Evolutionary conservation across 2,113 vertebrate genomes (phyloP), one percentile per base, ranked within the genome.

Genomic region (Poicephalus meyeri): DNA sequence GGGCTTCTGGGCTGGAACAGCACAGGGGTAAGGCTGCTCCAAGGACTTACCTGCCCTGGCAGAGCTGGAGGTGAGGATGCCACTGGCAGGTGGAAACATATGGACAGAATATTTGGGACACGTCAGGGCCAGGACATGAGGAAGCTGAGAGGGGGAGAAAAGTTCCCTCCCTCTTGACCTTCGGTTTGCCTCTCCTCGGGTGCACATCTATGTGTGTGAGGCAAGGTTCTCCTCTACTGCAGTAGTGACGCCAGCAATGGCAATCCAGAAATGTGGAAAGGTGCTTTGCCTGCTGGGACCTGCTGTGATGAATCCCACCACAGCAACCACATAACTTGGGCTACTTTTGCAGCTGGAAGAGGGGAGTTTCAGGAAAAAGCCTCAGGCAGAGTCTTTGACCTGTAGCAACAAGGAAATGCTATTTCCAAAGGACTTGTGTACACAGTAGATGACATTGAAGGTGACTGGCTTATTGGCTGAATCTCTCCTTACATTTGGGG

Each of bases 1-100:
- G 35, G 46, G 56, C 37, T 87, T 78, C 65, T 71, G 50, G 7
- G 35, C 37, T 79, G 78, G 49, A 74, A 16, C 33, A 71, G 61
- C 61, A 79, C 15, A 70, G 37, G n/a, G 23, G 31, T 69, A 71
- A 74, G 0, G 0, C 61, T 68, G 78, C 79, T 71, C 61, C n/a
- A 17, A 58, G n/a, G 47, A 53, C 6, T 71, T 58, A 41, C 28
- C 0, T 63, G 46, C 28, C 0, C 0, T 20, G 47, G 52, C 73
- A 82, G 66, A 85, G 35, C 31, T 63, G 71, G 41, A 29, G 79
- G 55, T 3, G 3, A 35, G 56, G 70, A 68, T 91, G 69, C 56
- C 4, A 6, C 0, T 7, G 79, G 39, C 83, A 91, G 79, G 84
- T 73, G 61, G 78, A 81, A 88, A 73, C 41, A 37, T 6, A 23